Evolutionary conservation across 2,113 vertebrate species (phyloP).

Genomic region (Leptobrachium ailaonicum): DNA sequence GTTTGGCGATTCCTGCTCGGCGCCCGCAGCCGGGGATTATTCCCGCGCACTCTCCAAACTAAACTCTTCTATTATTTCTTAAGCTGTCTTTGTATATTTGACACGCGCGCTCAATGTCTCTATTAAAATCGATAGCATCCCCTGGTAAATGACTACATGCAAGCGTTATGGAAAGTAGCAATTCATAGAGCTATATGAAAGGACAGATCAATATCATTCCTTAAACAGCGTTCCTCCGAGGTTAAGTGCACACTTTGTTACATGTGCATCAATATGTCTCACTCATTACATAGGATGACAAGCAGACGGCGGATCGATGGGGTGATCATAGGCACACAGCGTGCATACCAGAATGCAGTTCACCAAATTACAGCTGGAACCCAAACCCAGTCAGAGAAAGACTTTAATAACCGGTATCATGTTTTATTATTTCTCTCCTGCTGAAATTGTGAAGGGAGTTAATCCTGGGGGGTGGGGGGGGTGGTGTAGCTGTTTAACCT

Average conservation of each 20-base stretch:
- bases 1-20: background rate
- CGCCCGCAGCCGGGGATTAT: constrained; percentile 10
- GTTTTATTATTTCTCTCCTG: constrained; percentile 1
- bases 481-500: no score
- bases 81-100: constrained; percentile 39
- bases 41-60: background rate
- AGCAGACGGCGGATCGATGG: constrained; percentile 15
- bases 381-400: background rate
- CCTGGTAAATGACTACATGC: constrained; percentile 36
- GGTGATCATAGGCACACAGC: constrained; percentile 23
- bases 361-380: constrained; percentile 16
- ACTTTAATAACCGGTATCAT: background rate
- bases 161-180: constrained; percentile 36
- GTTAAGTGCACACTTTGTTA: constrained; percentile 39
- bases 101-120: constrained; percentile 26
- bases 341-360: background rate
- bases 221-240: constrained; percentile 31
- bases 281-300: constrained; percentile 41
- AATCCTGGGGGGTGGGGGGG: no score
- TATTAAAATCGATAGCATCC: constrained; percentile 37
- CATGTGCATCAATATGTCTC: constrained; percentile 42
- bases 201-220: constrained; percentile 31
- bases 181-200: constrained; percentile 41
- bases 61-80: constrained; percentile 36
- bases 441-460: background rate